A percentile compares a stretch with the other conserved stretches of the same genome.
Conservation (phyloP, 2,797 vertebrate genomes). For the Dipus sagitta region DNA sequence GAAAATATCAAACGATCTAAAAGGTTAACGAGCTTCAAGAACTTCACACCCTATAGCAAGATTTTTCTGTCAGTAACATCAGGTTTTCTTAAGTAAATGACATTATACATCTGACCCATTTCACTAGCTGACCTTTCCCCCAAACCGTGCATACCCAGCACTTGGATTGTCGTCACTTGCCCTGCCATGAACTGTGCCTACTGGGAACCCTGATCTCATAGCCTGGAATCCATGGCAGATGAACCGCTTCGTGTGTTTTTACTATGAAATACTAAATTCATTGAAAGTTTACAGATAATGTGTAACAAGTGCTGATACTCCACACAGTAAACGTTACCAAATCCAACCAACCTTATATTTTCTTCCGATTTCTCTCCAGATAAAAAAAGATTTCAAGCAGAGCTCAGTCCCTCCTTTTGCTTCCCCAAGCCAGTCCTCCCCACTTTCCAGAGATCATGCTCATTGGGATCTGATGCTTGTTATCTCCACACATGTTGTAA, state of each 20-base stretch:
- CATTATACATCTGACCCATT: not conserved
- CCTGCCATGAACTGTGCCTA: not conserved
- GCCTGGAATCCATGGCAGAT: no score
- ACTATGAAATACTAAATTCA: not conserved
- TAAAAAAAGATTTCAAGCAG: not conserved
- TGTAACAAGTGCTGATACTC: not conserved
- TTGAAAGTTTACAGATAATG: not conserved
- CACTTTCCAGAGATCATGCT: not conserved
- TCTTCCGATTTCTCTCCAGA: not conserved
- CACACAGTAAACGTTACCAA: not conserved
- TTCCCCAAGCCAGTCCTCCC: no score
- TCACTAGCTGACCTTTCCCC: not conserved
- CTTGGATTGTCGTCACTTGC: fast-evolving
- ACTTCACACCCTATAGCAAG: not conserved
- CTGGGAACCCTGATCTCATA: not conserved
- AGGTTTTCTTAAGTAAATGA: not conserved
- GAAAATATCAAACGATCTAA: not conserved
- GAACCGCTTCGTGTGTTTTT: not conserved
- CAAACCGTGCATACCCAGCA: fast-evolving
- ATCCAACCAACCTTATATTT: not conserved
- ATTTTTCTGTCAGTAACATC: not conserved
- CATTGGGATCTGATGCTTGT: not conserved
- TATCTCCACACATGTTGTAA: not conserved
- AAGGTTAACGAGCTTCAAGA: not conserved
- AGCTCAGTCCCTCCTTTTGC: not conserved